phyloP scores from a whole-genome alignment of 2,797 vertebrate species.

The Tamandua tetradactyla region DNA sequence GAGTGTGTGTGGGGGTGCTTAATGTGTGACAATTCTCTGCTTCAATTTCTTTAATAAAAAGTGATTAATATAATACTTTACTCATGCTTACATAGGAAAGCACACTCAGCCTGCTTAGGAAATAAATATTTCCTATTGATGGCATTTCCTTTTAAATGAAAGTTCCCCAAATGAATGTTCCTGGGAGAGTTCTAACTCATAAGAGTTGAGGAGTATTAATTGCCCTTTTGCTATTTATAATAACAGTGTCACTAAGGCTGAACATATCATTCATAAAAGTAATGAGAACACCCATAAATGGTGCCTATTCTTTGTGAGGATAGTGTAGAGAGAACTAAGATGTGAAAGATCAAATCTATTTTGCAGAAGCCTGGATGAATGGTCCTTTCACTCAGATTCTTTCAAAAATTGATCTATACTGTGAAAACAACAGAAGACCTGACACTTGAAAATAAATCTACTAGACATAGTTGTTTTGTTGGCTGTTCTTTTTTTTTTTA shows the following conservation, averaged over 20 bases:
- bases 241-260: slow-evolving; percentile 13
- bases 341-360: slow-evolving; percentile 7
- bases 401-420: slow-evolving; percentile 33
- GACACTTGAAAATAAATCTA: slow-evolving; percentile 57
- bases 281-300: not conserved
- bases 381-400: slow-evolving; percentile 22
- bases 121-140: slow-evolving; percentile 75
- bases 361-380: slow-evolving; percentile 5
- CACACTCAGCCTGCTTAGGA: slow-evolving; percentile 71
- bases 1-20: slow-evolving; percentile 70
- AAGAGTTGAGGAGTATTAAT: slow-evolving; percentile 53
- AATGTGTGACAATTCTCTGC: slow-evolving; percentile 70
- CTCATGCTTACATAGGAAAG: slow-evolving; percentile 39
- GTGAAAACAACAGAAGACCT: slow-evolving; percentile 25
- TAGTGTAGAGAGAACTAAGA: slow-evolving; percentile 20
- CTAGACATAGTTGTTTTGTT: slow-evolving; percentile 29
- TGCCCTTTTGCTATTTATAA: slow-evolving; percentile 58
- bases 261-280: not conserved
- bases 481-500: not conserved
- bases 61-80: slow-evolving; percentile 65
- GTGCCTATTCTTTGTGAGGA: not conserved
- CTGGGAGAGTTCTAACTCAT: slow-evolving; percentile 34
- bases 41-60: slow-evolving; percentile 73
- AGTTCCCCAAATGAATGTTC: slow-evolving; percentile 24
- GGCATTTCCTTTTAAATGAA: slow-evolving; percentile 61